Percentiles rank a stretch among this genome's conserved stretches.
Conservation (phyloP, 2,113 vertebrate genomes). For the Ailuropoda melanoleuca region DNA sequence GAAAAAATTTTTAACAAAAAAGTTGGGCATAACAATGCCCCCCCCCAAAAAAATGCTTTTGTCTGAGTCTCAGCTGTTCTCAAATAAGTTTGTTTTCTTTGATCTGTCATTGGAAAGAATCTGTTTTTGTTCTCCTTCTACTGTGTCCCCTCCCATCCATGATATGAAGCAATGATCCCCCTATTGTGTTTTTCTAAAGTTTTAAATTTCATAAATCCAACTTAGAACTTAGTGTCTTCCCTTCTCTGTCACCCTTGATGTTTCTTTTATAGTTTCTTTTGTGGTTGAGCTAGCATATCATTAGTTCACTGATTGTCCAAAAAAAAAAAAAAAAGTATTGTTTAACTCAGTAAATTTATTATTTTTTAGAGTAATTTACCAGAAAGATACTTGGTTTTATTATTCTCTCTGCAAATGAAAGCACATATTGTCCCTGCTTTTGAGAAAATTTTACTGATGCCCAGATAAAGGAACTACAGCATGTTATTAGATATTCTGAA, state of each 20-base stretch:
- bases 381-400: slow-evolving; percentile 9
- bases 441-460: neutral
- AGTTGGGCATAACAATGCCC: neutral
- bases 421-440: neutral
- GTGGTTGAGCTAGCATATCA: neutral
- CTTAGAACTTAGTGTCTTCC: neutral
- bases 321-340: neutral
- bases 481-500: neutral
- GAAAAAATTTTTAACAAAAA: neutral
- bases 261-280: neutral
- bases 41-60: neutral
- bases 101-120: neutral
- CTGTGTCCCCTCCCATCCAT: neutral
- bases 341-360: neutral
- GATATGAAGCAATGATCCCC: neutral
- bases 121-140: neutral
- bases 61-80: neutral
- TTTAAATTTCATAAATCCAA: neutral
- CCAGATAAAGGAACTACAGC: neutral
- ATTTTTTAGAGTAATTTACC: slow-evolving; percentile 22
- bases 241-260: neutral
- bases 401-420: neutral
- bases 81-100: neutral
- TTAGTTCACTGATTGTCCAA: neutral
- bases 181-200: neutral